Evolutionary conservation across 2,113 vertebrate species (phyloP).

Genomic region (Silurus glanis): DNA sequence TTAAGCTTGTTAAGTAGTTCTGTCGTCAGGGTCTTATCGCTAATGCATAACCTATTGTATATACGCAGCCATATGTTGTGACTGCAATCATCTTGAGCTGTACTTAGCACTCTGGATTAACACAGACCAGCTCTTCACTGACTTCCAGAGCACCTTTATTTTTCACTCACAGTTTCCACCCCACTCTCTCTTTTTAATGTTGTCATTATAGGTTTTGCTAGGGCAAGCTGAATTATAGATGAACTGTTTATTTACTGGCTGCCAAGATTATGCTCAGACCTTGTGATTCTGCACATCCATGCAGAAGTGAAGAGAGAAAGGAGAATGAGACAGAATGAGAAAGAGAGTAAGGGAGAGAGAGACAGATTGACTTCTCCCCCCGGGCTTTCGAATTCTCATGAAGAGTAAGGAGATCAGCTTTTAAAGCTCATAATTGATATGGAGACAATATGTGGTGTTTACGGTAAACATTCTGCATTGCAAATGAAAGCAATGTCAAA

Average conservation of each 20-base stretch:
- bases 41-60: not conserved
- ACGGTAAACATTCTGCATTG: slow-evolving; percentile 21
- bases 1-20: slow-evolving; percentile 5
- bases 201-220: slow-evolving; percentile 49
- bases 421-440: slow-evolving; percentile 30
- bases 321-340: not conserved
- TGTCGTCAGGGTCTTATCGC: not conserved
- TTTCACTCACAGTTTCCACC: slow-evolving; percentile 5
- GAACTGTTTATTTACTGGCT: slow-evolving; percentile 56
- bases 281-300: slow-evolving; percentile 39
- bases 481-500: slow-evolving; percentile 13
- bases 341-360: slow-evolving; percentile 15
- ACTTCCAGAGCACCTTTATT: slow-evolving; percentile 7
- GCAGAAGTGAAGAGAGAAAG: slow-evolving; percentile 22
- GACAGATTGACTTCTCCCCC: slow-evolving; percentile 3
- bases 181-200: slow-evolving; percentile 34
- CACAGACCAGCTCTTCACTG: not conserved
- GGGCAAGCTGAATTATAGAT: slow-evolving; percentile 54
- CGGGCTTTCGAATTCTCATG: not conserved
- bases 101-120: slow-evolving; percentile 16
- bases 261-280: slow-evolving; percentile 36
- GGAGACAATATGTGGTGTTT: not conserved
- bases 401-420: not conserved
- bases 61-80: slow-evolving; percentile 12
- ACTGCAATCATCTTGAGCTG: not conserved